A percentile compares a stretch with the other conserved stretches of the same genome.
Evolutionary conservation across 2,113 vertebrate genomes (phyloP).

Genomic region (Martes martes): DNA sequence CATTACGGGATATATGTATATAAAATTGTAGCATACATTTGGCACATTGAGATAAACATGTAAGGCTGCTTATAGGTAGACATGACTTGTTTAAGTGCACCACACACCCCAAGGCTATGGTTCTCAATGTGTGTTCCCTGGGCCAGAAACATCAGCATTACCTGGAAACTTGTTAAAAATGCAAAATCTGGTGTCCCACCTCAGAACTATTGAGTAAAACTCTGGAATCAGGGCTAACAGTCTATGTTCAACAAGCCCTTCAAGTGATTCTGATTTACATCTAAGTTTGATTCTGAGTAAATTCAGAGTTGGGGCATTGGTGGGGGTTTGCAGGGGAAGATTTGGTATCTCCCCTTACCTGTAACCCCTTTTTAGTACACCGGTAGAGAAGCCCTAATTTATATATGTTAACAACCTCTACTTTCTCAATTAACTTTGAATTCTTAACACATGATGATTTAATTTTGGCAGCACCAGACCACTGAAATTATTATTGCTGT

Average conservation of each 20-base stretch:
- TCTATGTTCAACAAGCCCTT: background rate
- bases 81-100: background rate
- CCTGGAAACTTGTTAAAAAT: background rate
- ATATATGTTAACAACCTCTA: no score
- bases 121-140: background rate
- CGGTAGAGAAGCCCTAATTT: background rate
- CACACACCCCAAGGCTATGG: background rate
- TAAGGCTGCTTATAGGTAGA: background rate
- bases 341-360: background rate
- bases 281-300: background rate
- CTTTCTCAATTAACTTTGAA: no score
- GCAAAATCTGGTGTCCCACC: background rate
- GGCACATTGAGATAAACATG: background rate
- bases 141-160: background rate
- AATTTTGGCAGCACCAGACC: background rate
- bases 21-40: background rate
- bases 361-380: background rate
- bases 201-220: background rate
- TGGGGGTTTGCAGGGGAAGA: background rate
- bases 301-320: background rate
- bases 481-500: background rate
- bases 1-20: background rate
- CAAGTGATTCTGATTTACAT: background rate
- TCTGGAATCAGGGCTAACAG: background rate
- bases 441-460: no score